Percentiles rank a stretch among this genome's conserved stretches.
phyloP scores from a whole-genome alignment of 2,113 vertebrate genomes.

The Indri indri region DNA sequence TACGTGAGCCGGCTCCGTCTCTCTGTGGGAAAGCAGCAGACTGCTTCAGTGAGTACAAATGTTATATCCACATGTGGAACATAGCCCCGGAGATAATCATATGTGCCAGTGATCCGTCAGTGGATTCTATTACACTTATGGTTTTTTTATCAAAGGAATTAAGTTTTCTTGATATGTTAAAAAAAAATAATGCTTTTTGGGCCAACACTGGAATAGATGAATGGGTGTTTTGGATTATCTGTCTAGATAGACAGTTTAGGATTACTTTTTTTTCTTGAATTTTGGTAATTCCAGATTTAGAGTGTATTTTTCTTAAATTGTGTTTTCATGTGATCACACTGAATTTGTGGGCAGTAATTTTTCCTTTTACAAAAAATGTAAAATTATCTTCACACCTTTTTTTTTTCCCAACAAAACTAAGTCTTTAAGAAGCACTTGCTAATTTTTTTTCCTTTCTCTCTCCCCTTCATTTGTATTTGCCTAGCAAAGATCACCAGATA shows the following conservation, averaged over 20 bases:
- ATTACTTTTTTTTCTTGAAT: background rate
- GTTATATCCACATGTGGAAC: slow-evolving; percentile 16
- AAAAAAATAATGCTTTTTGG: background rate
- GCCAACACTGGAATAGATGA: background rate
- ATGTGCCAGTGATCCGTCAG: background rate
- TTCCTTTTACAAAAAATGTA: background rate
- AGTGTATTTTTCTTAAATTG: background rate
- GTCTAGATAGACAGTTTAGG: background rate
- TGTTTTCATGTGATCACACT: background rate
- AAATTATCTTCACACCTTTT: background rate
- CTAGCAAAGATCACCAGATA: background rate
- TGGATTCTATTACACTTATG: background rate
- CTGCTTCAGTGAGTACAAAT: slow-evolving; percentile 33
- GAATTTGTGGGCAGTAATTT: background rate
- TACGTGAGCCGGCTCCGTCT: slow-evolving; percentile 14
- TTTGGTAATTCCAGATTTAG: background rate
- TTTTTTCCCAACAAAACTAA: background rate
- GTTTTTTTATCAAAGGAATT: slow-evolving; percentile 50
- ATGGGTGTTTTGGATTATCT: background rate
- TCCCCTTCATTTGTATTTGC: background rate
- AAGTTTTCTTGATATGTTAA: slow-evolving; percentile 40
- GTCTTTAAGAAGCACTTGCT: slow-evolving; percentile 1
- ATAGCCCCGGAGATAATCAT: slow-evolving; percentile 28
- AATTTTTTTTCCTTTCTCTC: background rate
- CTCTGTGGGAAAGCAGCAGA: slow-evolving; percentile 42